Evolutionary conservation across 2,888 invertebrate species (phyloP), one percentile per base, ranked within the genome.

Genomic region (Drosophila paranaensis): DNA sequence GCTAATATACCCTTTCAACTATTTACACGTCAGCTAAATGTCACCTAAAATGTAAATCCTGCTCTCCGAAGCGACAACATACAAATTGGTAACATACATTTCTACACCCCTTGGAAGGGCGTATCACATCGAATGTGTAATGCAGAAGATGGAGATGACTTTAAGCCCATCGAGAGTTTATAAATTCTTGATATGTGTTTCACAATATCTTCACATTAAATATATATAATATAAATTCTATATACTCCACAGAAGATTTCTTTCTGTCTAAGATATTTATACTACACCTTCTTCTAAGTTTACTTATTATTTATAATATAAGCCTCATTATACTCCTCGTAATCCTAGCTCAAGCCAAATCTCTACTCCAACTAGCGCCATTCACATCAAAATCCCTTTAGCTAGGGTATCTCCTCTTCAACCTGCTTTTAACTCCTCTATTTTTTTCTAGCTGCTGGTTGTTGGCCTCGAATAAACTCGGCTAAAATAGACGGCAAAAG

Each of bases 41-140:
- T 27, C 13, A 20, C 69, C 40, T 33, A 33, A 42, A 51, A 56
- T 64, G 20, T 71, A 20, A 57, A 10, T 61, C 51, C 54, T 46
- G 56, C 40, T 51, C 55, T 58, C 14, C 33, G 50, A 9, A 48
- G 63, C 63, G 60, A 55, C 74, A 62, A 62, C 69, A 69, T 61
- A 74, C 56, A 69, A 75, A 69, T 70, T 58, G 63, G 51, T 46
- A 50, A 25, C 63, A 69, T 30, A 58, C 35, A 48, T 55, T 33
- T 46, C 25, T 40, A 20, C 43, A 43, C 56, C 0, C 56, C 43
- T 2, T 3, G 5, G 20, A 9, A 14, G 20, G 33, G 43, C 33
- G 33, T 43, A 6, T 6, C 6, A 3, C 4, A 54, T 27, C 6
- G 14, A 16, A 5, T 30, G 13, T 40, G 40, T 27, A 11, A 11